These are phyloP conservation scores for Australoheros scitulus DNA, from an alignment of 2,113 vertebrate genomes.

Conservation along the genomic window DNA sequence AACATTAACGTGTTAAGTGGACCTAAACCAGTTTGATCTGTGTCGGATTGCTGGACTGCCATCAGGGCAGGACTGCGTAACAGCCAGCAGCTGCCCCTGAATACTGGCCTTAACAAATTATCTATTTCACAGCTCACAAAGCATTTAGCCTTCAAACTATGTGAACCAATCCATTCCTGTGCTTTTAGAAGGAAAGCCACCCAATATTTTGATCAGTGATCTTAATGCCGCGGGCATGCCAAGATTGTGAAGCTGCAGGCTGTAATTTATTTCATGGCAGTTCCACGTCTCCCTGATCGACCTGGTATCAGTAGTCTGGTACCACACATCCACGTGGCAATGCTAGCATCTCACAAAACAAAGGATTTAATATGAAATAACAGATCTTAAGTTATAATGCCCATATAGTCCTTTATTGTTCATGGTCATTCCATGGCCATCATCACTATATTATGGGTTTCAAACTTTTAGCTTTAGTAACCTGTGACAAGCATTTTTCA, in stretches of 20 bases:
- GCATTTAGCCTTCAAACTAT: conserved; percentile 65
- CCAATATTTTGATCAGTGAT: conserved; percentile 43
- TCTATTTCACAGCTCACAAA: conserved; percentile 75
- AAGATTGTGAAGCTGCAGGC: background rate
- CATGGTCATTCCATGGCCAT: background rate
- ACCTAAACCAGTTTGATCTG: conserved; percentile 53
- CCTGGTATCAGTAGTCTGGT: background rate
- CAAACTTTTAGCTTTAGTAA: background rate
- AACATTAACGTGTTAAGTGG: conserved; percentile 49
- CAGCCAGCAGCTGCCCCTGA: conserved; percentile 69
- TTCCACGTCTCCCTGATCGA: background rate
- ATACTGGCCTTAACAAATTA: conserved; percentile 63
- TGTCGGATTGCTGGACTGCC: conserved; percentile 67
- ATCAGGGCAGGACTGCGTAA: conserved; percentile 59
- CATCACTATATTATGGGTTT: background rate
- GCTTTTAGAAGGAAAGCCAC: conserved; percentile 52
- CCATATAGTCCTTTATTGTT: background rate
- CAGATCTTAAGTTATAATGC: background rate
- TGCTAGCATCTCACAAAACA: background rate
- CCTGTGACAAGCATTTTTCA: too few relatives aligned
- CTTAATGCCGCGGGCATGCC: background rate
- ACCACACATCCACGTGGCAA: background rate
- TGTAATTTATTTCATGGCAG: background rate
- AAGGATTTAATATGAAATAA: background rate
- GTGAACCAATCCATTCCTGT: conserved; percentile 58